Base-by-base conservation (phyloP, 2,113 vertebrate genomes). In the Athene noctua region DNA sequence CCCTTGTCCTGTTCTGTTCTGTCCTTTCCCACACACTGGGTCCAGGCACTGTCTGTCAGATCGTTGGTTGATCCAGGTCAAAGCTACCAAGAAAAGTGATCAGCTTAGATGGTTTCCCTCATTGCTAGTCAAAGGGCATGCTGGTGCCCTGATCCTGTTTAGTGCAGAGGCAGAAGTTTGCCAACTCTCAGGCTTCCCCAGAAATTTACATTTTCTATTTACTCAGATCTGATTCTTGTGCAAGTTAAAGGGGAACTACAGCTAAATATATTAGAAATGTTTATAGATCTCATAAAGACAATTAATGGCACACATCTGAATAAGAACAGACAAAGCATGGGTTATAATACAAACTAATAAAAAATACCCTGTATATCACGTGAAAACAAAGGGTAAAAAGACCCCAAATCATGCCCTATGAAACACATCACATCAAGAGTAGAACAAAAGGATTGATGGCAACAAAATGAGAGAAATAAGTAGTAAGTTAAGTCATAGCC, bases 401-500 rank as follows among this genome's bases (percentile, higher is more conserved):
- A 9, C 38, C 26, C 4, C 26, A 94, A 63, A 94, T 70, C 22
- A 27, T 51, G 20, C 7, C 23, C 29, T 62, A 23, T 68, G 59
- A 93, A 92, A 91, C 38, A 75, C 10, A 62, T 62, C 54, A 44
- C n/a, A 63, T 88, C 46, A 77, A 54, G 52, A 73, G 14, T 10
- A 90, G 26, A 62, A 93, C 46, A 73, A 86, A 91, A 78, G 49
- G 82, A 87, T 52, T 46, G 65, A 94, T 79, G 70, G 30, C 34
- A 90, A 71, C 54, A 83, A 93, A 90, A 97, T 44, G 20, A 94
- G 68, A 91, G 94, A 96, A 95, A 91, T 25, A 82, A 85, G 27
- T 54, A 90, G 25, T 58, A 70, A 88, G 74, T 82, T 82, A 62
- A 86, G 30, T 83, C 74, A 83, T 83, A 93, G 90, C 42, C 90